Percentiles rank a stretch among this genome's conserved stretches.
phyloP scores from a whole-genome alignment of 2,113 vertebrate species.

The Catharus minimus region DNA sequence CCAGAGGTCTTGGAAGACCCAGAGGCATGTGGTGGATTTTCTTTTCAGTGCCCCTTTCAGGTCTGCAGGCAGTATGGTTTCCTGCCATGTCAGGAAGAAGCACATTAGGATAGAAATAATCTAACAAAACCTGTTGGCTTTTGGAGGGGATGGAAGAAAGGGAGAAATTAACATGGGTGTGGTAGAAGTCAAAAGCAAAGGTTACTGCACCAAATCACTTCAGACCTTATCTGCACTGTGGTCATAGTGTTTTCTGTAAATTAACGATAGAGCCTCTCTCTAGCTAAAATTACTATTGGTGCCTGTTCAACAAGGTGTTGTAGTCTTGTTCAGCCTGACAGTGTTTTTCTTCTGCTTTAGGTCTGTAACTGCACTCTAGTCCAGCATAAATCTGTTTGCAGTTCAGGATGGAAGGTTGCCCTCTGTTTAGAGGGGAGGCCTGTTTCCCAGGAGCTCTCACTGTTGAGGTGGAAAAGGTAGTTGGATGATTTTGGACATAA shows the following conservation, averaged over 20 bases:
- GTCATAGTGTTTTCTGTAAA: not conserved
- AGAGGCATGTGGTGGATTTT: not conserved
- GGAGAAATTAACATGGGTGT: not conserved
- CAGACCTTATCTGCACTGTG: not conserved
- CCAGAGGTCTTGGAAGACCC: not conserved
- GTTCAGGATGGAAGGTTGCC: not conserved
- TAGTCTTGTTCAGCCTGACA: not conserved
- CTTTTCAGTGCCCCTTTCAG: not conserved
- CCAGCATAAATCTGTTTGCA: not conserved
- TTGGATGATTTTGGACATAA: not conserved
- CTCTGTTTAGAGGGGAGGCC: not conserved
- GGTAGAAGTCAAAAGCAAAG: not conserved
- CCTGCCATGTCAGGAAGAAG: not conserved
- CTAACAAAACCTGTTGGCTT: not conserved
- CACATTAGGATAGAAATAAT: rapidly evolving
- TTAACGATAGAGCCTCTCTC: rapidly evolving
- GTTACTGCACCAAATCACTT: not conserved
- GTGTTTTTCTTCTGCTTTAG: not conserved
- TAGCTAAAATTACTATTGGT: not conserved
- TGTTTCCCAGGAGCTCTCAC: not conserved
- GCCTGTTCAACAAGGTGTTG: not conserved
- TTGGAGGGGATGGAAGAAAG: not conserved
- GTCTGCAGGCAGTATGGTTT: not conserved
- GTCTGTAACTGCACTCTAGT: not conserved
- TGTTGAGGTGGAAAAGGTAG: not conserved